Percentiles rank a stretch among this genome's conserved stretches.
These are phyloP conservation scores for Thermophis baileyi DNA, from an alignment of 2,113 vertebrate genomes.

Conservation along the genomic window DNA sequence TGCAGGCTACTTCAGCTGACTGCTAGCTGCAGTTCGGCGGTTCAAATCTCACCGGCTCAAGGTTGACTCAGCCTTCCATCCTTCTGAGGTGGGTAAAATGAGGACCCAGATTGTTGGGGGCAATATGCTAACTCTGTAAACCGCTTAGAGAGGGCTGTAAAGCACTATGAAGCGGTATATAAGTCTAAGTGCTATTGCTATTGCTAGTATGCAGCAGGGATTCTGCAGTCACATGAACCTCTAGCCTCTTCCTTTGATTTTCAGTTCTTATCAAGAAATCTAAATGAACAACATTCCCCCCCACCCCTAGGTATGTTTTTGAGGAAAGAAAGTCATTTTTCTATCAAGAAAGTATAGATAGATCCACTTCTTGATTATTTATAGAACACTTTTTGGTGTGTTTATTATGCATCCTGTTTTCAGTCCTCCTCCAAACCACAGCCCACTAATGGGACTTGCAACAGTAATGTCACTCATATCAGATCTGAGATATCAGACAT, in stretches of 20 bases:
- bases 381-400: background rate
- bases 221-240: background rate
- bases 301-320: background rate
- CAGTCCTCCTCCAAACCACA: background rate
- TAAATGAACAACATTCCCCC: background rate
- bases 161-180: too few species aligned
- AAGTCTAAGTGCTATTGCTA: too few species aligned
- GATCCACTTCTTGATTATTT: background rate
- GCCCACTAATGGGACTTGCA: background rate
- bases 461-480: background rate
- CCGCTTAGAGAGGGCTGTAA: too few species aligned
- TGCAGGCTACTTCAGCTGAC: too few species aligned
- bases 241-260: background rate
- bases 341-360: background rate
- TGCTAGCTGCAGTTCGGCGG: too few species aligned
- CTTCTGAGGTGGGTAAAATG: too few species aligned
- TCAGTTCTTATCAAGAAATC: background rate
- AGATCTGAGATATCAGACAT: background rate
- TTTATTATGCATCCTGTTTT: background rate
- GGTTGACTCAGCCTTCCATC: too few species aligned
- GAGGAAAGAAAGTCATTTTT: background rate
- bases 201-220: background rate
- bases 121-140: too few species aligned
- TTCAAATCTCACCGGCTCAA: too few species aligned
- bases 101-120: too few species aligned